Evolutionary conservation across 2,797 vertebrate genomes (phyloP), one percentile per base, ranked within the genome.

Genomic region (Babyrousa celebensis): DNA sequence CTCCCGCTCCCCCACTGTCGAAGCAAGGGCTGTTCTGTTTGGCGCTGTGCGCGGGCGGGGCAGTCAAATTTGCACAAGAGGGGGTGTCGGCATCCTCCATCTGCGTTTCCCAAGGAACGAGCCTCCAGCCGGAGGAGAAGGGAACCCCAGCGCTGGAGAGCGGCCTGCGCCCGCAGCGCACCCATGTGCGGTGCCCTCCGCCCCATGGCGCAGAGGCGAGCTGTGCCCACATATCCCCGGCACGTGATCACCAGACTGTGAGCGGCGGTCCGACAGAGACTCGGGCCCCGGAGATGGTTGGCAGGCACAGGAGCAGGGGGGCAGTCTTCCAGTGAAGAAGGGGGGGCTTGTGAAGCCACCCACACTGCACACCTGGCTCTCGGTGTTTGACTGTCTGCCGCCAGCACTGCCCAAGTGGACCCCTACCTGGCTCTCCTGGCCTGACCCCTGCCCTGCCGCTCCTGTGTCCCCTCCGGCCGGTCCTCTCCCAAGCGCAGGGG

Each of bases 381-480:
- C n/a, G 5, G 5, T 1, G 60, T 68, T 68, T 78, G 54, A n/a
- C 60, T 16, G 67, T 43, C 12, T 27, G 23, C 27, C 18, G 4
- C 9, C 9, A 32, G 8, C 4, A 7, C 52, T 86, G 40, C 11
- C 85, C 25, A 16, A 36, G 56, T 32, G 6, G 4, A 23, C 32
- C 29, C 29, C 14, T 48, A 83, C 18, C 15, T 25, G 25, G 29
- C 32, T 52, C n/a, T 89, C 12, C 25, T 20, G 17, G 6, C 23
- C 54, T 52, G 65, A 32, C 25, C 5, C 12, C 12, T 32, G 72
- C 43, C 23, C 43, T 16, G 29, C 29, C 32, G 15, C 36, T 65
- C 5, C 9, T 2, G 0, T 23, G 9, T 65, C 23, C 32, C 23
- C 21, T 16, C 16, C 2, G 2, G 27, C 62, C 2, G 8, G 10